Percentiles rank a stretch among this genome's conserved stretches.
These are phyloP conservation scores for Magallana ariakensis DNA, from an alignment of 1,140 invertebrate species.

Conservation along the genomic window DNA sequence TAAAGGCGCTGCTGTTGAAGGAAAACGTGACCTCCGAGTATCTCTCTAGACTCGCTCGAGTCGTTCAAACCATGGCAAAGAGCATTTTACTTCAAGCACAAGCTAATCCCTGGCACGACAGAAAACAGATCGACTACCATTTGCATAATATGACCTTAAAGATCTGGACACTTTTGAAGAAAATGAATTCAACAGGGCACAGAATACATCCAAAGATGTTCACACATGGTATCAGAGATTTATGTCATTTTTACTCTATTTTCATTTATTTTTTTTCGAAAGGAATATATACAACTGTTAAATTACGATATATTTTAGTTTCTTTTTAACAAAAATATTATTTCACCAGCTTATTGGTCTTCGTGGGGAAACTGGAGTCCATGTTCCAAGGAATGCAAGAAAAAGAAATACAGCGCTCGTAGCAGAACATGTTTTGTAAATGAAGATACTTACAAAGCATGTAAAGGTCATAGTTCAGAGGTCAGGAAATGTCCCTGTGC, in stretches of 20 bases:
- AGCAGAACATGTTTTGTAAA: constrained; percentile 32
- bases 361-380: constrained; percentile 10
- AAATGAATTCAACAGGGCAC: neutral
- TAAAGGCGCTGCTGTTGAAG: neutral
- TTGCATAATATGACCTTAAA: neutral
- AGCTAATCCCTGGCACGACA: neutral
- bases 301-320: too few relatives aligned
- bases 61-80: neutral
- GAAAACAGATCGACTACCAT: neutral
- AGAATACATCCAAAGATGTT: neutral
- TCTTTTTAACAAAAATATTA: too few relatives aligned
- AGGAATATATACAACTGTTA: too few relatives aligned
- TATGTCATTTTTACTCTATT: neutral
- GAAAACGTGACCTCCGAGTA: neutral
- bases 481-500: neutral
- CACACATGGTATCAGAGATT: neutral
- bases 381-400: neutral
- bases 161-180: constrained; percentile 3
- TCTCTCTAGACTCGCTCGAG: neutral
- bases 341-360: constrained; percentile 2
- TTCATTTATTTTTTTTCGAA: neutral
- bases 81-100: neutral
- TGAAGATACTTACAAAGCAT: constrained; percentile 20
- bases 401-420: constrained; percentile 2
- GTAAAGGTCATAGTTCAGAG: constrained; percentile 22